Evolutionary conservation across 2,797 vertebrate species (phyloP).

Genomic region (Alosa sapidissima): DNA sequence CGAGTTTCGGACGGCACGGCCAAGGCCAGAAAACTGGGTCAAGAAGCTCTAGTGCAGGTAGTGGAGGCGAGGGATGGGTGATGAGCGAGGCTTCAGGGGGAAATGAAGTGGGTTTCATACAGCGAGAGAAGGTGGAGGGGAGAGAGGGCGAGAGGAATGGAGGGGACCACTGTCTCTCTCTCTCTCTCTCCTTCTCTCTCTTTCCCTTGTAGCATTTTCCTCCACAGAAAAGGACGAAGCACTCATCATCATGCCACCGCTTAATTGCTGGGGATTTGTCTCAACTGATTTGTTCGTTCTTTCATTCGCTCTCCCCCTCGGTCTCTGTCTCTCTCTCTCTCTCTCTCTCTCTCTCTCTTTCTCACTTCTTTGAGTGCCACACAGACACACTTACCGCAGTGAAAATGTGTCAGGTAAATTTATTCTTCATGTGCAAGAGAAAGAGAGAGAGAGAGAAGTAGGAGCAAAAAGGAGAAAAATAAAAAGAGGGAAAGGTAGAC

Average conservation of each 20-base stretch:
- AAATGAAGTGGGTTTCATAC: conserved; percentile 41
- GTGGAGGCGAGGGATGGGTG: not conserved
- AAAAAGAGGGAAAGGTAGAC: not conserved
- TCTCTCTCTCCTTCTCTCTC: conserved; percentile 18
- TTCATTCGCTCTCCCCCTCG: not conserved
- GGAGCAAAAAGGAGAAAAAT: conserved; percentile 22
- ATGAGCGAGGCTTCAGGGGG: conserved; percentile 29
- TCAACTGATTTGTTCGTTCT: not conserved
- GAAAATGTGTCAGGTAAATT: not conserved
- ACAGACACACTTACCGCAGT: conserved; percentile 17
- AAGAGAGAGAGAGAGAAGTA: not conserved
- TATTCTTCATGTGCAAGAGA: not conserved
- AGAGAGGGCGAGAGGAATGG: not conserved
- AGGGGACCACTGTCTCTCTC: conserved; percentile 6
- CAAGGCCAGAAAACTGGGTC: conserved; percentile 8
- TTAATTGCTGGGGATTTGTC: conserved; percentile 20
- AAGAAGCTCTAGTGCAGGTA: not conserved
- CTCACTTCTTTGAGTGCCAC: conserved; percentile 38
- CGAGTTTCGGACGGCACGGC: conserved; percentile 15
- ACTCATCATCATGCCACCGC: not conserved
- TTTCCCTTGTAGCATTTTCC: conserved; percentile 4
- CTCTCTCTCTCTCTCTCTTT: conserved; percentile 17
- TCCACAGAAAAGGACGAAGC: not conserved
- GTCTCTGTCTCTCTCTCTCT: not conserved
- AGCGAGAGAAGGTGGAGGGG: conserved; percentile 34